Evolutionary conservation across 1,140 invertebrate genomes (phyloP).

Genomic region (Oreohelix idahoensis): DNA sequence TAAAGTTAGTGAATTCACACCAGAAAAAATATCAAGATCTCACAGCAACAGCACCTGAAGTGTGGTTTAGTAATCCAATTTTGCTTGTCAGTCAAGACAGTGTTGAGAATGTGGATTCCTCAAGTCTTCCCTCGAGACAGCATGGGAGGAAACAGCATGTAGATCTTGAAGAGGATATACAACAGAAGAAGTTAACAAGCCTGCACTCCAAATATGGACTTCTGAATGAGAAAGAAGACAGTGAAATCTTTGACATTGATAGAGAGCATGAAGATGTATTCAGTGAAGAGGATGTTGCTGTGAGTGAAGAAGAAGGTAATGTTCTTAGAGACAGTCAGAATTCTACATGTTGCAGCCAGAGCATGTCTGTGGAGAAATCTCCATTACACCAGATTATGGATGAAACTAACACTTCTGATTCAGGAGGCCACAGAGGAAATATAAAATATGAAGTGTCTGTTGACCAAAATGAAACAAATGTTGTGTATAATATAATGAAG

Average conservation of each 20-base stretch:
- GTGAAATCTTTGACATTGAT: conserved; percentile 41
- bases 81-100: not conserved
- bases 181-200: conserved; percentile 42
- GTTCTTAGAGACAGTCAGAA: not conserved
- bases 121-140: too few species aligned
- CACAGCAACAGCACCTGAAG: not conserved
- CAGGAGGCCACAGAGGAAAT: not conserved
- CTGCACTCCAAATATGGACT: conserved; percentile 45
- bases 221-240: conserved; percentile 18
- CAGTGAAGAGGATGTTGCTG: not conserved
- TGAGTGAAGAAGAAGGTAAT: not conserved
- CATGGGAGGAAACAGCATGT: not conserved
- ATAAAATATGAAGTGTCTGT: not conserved
- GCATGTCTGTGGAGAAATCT: too few species aligned
- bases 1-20: not conserved
- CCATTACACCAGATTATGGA: too few species aligned
- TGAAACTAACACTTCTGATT: too few species aligned
- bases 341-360: not conserved
- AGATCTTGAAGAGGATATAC: not conserved
- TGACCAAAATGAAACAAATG: not conserved
- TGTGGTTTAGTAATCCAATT: not conserved
- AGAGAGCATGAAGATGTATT: conserved; percentile 26
- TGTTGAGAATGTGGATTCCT: not conserved
- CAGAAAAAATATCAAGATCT: not conserved
- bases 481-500: not conserved